These are phyloP conservation scores for Drosophila albomicans DNA, from an alignment of 1,140 invertebrate species.

Conservation along the genomic window DNA sequence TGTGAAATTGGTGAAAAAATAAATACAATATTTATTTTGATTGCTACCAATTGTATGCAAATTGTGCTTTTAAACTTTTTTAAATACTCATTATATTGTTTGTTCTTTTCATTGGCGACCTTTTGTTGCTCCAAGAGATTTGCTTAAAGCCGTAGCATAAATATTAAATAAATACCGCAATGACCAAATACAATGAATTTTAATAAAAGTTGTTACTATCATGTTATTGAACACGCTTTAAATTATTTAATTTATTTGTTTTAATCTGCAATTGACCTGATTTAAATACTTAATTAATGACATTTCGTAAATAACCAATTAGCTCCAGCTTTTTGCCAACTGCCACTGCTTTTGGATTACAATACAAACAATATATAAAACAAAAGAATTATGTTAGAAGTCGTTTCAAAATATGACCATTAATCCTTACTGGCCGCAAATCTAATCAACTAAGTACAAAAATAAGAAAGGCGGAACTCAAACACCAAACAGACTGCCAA, in stretches of 20 bases:
- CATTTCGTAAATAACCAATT: background rate
- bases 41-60: no score
- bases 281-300: background rate
- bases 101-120: background rate
- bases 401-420: background rate
- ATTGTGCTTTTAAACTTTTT: no score
- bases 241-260: conserved; percentile 1
- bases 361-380: background rate
- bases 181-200: conserved; percentile 12
- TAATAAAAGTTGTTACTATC: conserved; percentile 38
- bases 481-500: conserved; percentile 62
- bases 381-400: background rate
- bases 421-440: conserved; percentile 6
- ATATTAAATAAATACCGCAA: conserved; percentile 35
- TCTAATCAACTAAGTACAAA: conserved; percentile 31
- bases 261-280: no score
- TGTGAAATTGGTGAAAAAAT: no score
- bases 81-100: background rate
- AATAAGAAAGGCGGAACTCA: conserved; percentile 26
- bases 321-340: no score
- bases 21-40: no score
- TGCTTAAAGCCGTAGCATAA: conserved; percentile 24
- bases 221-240: background rate
- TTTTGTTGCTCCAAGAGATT: conserved; percentile 10
- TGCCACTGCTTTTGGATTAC: no score